A percentile compares a stretch with the other conserved stretches of the same genome.
Evolutionary conservation across 2,113 vertebrate species (phyloP).

Genomic region (Damaliscus lunatus): DNA sequence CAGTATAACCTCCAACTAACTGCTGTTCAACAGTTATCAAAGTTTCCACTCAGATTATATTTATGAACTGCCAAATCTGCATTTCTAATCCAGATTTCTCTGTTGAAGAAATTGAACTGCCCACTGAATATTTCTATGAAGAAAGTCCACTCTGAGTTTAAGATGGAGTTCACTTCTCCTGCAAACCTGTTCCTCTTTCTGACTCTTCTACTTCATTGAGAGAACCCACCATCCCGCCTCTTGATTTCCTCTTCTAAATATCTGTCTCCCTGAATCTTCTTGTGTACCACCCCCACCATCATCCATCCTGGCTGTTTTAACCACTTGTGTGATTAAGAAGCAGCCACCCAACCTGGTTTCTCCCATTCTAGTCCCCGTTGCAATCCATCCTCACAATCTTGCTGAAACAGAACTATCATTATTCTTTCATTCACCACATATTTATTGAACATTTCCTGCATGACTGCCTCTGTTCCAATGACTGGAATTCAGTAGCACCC

Average conservation of each 20-base stretch:
- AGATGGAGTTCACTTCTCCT: background rate
- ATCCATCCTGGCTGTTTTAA: no score
- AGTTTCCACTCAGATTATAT: background rate
- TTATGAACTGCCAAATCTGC: background rate
- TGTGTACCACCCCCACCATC: no score
- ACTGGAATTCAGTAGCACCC: background rate
- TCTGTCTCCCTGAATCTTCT: background rate
- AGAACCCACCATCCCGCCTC: background rate
- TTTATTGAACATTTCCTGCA: background rate
- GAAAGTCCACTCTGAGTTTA: background rate
- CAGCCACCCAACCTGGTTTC: background rate
- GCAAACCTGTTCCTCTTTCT: background rate
- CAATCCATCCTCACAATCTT: background rate
- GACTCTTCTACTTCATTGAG: background rate
- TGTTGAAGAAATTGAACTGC: background rate
- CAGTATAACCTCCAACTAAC: background rate
- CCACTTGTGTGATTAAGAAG: background rate
- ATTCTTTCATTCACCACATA: background rate
- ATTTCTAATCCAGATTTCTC: background rate
- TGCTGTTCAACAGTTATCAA: background rate
- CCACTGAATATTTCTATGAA: background rate
- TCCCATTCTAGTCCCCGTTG: background rate
- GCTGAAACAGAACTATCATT: background rate
- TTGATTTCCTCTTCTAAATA: background rate
- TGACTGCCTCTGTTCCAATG: background rate